These are phyloP conservation scores for Danio aesculapii DNA, from an alignment of 2,797 vertebrate genomes.

Conservation along the genomic window DNA sequence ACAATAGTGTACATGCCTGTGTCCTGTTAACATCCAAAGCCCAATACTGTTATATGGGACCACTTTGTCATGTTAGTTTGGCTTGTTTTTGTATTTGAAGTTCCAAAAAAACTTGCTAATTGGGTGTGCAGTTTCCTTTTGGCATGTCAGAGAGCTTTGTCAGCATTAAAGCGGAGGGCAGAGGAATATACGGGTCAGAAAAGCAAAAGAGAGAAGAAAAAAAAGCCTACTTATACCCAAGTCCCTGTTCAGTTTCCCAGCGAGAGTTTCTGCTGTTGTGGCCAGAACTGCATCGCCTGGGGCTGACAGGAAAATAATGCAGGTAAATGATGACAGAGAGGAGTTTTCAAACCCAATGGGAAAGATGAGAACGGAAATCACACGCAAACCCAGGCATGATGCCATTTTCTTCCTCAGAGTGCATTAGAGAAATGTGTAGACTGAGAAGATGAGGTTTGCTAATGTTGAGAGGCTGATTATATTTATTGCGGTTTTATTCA, in stretches of 20 bases:
- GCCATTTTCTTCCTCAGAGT: conserved; percentile 4
- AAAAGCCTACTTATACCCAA: background rate
- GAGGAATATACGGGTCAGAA: conserved; percentile 25
- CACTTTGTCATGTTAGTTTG: conserved; percentile 43
- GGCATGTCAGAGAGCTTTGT: conserved; percentile 57
- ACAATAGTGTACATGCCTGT: background rate
- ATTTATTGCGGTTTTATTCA: background rate
- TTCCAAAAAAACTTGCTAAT: conserved; percentile 64
- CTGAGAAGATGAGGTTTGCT: background rate
- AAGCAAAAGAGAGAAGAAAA: conserved; percentile 19
- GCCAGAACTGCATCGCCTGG: conserved; percentile 35
- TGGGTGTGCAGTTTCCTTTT: conserved; percentile 57
- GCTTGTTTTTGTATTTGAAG: conserved; percentile 47
- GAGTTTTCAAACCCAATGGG: conserved; percentile 18
- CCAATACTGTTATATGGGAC: background rate
- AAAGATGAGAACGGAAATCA: conserved; percentile 18
- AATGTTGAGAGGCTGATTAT: conserved; percentile 1
- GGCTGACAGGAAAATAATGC: conserved; percentile 40
- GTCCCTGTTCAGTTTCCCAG: conserved; percentile 31
- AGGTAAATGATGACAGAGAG: conserved; percentile 42
- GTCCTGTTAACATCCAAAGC: conserved; percentile 13
- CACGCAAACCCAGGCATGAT: background rate
- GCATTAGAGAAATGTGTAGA: conserved; percentile 18
- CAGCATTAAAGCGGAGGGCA: conserved; percentile 54
- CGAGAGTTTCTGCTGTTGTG: conserved; percentile 16